phyloP scores from a whole-genome alignment of 2,113 vertebrate genomes.

The Entelurus aequoreus region DNA sequence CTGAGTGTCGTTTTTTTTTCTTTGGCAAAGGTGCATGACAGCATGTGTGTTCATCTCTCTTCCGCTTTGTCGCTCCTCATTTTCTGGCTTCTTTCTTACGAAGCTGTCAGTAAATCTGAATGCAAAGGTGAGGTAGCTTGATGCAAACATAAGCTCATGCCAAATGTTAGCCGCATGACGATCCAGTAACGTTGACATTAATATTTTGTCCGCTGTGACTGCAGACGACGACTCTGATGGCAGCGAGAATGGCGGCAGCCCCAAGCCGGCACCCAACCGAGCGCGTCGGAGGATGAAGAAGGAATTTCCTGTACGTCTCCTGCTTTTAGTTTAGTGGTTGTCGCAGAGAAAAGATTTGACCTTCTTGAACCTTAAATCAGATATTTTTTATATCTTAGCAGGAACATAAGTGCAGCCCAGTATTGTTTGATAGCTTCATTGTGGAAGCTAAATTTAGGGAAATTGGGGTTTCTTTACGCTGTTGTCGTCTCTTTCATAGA shows the following conservation, averaged over 20 bases:
- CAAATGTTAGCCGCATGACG: neutral
- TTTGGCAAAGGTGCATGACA: neutral
- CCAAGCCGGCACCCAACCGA: conserved; percentile 73
- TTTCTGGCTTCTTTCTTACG: conserved; percentile 20
- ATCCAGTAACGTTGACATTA: neutral
- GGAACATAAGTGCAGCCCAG: neutral
- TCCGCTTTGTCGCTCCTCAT: conserved; percentile 13
- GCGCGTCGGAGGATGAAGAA: conserved; percentile 86
- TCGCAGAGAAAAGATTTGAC: neutral
- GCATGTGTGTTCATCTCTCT: neutral
- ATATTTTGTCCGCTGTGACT: neutral
- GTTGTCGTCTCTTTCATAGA: conserved; percentile 64
- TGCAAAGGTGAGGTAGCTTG: conserved; percentile 49
- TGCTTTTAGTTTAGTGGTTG: neutral
- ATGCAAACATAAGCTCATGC: neutral
- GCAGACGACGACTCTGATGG: conserved; percentile 76
- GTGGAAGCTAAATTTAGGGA: conserved; percentile 20
- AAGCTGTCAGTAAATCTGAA: conserved; percentile 58
- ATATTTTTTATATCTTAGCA: conserved; percentile 3
- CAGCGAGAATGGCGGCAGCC: conserved; percentile 76
- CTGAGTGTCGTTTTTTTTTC: neutral
- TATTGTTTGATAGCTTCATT: conserved; percentile 17
- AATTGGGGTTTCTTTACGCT: conserved; percentile 18
- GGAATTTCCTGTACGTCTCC: conserved; percentile 85
- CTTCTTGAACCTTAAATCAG: conserved; percentile 22